phyloP scores from a whole-genome alignment of 2,113 vertebrate species.

The Sinocyclocheilus rhinocerous region DNA sequence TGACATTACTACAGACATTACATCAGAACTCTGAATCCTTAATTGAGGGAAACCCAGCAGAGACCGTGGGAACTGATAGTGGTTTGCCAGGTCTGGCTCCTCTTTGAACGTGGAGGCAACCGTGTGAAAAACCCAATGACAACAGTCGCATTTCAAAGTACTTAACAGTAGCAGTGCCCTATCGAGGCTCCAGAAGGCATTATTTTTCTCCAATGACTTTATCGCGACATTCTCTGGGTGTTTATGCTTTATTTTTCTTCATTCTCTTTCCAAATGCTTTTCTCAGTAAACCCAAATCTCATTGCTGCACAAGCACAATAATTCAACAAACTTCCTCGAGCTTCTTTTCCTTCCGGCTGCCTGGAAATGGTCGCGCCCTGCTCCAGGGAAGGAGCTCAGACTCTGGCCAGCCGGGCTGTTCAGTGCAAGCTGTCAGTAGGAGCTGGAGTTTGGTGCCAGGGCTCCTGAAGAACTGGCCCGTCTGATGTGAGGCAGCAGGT shows the following conservation, averaged over 20 bases:
- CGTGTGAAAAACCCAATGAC: constrained; percentile 60
- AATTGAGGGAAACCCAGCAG: constrained; percentile 61
- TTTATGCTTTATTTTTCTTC: constrained; percentile 29
- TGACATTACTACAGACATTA: constrained; percentile 55
- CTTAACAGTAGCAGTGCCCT: constrained; percentile 75
- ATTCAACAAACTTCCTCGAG: constrained; percentile 13
- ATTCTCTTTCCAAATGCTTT: neutral
- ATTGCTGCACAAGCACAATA: neutral
- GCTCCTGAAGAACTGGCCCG: constrained; percentile 98
- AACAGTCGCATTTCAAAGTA: constrained; percentile 73
- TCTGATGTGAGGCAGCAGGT: constrained; percentile 97
- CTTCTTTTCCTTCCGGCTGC: neutral
- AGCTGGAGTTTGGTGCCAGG: constrained; percentile 85
- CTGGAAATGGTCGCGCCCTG: constrained; percentile 26
- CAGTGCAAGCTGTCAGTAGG: constrained; percentile 83
- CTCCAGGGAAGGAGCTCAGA: constrained; percentile 74
- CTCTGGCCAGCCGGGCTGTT: constrained; percentile 62
- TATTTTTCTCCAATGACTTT: constrained; percentile 60
- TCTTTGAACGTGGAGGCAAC: constrained; percentile 66
- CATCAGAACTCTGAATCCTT: constrained; percentile 65
- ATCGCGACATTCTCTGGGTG: constrained; percentile 23
- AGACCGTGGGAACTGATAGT: constrained; percentile 58
- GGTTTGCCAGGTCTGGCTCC: constrained; percentile 65
- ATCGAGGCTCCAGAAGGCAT: constrained; percentile 60
- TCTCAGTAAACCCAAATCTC: constrained; percentile 22